Conservation (phyloP, 1,140 invertebrate genomes). For the Ips nitidus region DNA sequence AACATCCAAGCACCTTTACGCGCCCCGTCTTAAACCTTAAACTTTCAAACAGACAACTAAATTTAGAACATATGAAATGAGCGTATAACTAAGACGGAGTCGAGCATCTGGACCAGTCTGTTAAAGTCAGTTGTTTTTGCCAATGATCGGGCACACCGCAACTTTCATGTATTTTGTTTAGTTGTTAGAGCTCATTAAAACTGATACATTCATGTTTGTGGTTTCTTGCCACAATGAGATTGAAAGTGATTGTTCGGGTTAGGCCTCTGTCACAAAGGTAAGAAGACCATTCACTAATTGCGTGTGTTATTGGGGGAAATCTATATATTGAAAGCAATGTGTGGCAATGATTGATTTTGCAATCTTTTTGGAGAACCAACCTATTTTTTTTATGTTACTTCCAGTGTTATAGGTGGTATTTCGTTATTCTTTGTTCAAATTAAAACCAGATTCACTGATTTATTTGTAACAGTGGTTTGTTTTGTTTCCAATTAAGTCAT, state of each 20-base stretch:
- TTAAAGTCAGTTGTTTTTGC: slow-evolving; percentile 19
- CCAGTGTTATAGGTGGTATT: no score
- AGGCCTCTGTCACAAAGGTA: slow-evolving; percentile 59
- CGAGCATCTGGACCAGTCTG: slow-evolving; percentile 25
- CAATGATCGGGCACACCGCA: background rate
- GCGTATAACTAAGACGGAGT: slow-evolving; percentile 16
- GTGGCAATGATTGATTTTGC: no score
- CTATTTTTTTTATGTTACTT: no score
- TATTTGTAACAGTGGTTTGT: no score
- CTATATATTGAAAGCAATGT: no score
- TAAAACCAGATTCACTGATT: no score
- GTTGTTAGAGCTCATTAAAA: slow-evolving; percentile 2
- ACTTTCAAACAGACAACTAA: slow-evolving; percentile 27
- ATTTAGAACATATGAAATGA: slow-evolving; percentile 12
- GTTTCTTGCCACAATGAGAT: slow-evolving; percentile 3
- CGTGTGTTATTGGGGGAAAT: background rate
- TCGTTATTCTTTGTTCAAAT: no score
- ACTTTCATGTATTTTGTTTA: slow-evolving; percentile 3
- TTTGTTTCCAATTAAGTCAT: no score
- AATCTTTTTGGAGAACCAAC: no score
- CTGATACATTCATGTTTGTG: background rate
- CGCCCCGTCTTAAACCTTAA: background rate
- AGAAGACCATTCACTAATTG: slow-evolving; percentile 35
- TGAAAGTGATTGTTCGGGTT: slow-evolving; percentile 60
- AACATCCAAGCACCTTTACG: no score